Conservation (phyloP, 1,140 invertebrate species). For the Drosophila parvula region DNA sequence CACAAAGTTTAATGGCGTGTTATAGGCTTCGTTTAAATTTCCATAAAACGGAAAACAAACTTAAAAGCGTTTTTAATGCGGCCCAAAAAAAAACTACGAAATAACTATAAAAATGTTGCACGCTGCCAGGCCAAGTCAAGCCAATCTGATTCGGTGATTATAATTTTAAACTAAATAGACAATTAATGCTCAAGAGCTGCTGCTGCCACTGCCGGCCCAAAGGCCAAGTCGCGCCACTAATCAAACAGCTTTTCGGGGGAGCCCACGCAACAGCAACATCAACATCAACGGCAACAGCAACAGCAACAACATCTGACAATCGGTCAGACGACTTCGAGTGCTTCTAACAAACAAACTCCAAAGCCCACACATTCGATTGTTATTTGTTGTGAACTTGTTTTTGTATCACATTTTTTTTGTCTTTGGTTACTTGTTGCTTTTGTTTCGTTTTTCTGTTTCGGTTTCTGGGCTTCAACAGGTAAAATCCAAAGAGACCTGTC, state of each 20-base stretch:
- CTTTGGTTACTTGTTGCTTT: slow-evolving; percentile 72
- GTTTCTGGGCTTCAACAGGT: slow-evolving; percentile 66
- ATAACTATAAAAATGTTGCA: slow-evolving; percentile 16
- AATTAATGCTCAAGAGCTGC: slow-evolving; percentile 60
- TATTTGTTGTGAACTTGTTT: slow-evolving; percentile 71
- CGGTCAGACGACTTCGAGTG: slow-evolving; percentile 70
- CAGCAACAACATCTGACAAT: slow-evolving; percentile 53
- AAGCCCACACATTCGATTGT: slow-evolving; percentile 66
- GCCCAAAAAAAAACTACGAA: slow-evolving; percentile 7
- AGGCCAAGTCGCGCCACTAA: slow-evolving; percentile 44
- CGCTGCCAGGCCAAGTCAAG: background rate
- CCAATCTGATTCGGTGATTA: slow-evolving; percentile 51
- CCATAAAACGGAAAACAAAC: slow-evolving; percentile 23
- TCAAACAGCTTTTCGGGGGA: slow-evolving; percentile 71
- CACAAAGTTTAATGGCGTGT: slow-evolving; percentile 30
- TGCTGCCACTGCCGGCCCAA: slow-evolving; percentile 26
- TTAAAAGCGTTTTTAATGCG: slow-evolving; percentile 14
- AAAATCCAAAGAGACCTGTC: slow-evolving; percentile 54
- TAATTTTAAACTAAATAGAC: slow-evolving; percentile 68
- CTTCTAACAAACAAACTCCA: slow-evolving; percentile 68
- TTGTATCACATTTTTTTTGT: slow-evolving; percentile 51
- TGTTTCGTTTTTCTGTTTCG: slow-evolving; percentile 36
- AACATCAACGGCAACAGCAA: slow-evolving; percentile 40
- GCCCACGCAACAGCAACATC: slow-evolving; percentile 59
- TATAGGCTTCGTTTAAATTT: slow-evolving; percentile 16